Base-by-base conservation (phyloP, 1,140 invertebrate genomes). In the Phymastichus coffea region DNA sequence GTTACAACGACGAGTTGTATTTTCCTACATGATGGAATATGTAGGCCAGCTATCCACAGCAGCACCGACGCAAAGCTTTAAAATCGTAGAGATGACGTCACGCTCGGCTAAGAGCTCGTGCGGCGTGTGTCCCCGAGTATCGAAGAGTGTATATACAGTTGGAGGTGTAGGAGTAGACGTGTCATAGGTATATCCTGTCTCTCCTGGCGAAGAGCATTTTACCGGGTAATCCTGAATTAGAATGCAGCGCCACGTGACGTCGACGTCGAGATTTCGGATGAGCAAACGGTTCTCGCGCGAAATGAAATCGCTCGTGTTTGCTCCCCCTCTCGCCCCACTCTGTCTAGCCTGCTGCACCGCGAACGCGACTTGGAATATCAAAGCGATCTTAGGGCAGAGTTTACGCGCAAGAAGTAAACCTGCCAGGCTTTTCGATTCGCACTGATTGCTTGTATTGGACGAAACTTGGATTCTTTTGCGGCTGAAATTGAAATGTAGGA, bases 151-250 rank as follows among this genome's bases (percentile, higher is more conserved):
- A n/a, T n/a, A n/a, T n/a, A n/a, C n/a, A n/a, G n/a, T n/a, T n/a
- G n/a, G n/a, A n/a, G n/a, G n/a, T n/a, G n/a, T n/a, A n/a, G n/a
- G n/a, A n/a, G n/a, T n/a, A n/a, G n/a, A n/a, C n/a, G n/a, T n/a
- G n/a, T n/a, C n/a, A 38, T 46, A 49, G 15, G 43, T 26, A 46
- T 2, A 26, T 17, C 23, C 30, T 25, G 15, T 20, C 3, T 26
- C n/a, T 1, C 49, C 33, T 7, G 14, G 4, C 0, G 40, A 43
- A 15, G 40, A 37, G 41, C 33, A n/a, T 57, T 38, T 37, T 2
- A 37, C 17, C 8, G 47, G 49, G 47, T 53, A 53, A 59, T 40
- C 57, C 20, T 4, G 33, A 59, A 59, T 59, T 59, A 53, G 57
- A 49, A 59, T 59, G 57, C 57, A 20, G 19, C 23, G 30, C 57